These are phyloP conservation scores for Apoda limacodes DNA, from an alignment of 2,888 invertebrate species.

Conservation along the genomic window DNA sequence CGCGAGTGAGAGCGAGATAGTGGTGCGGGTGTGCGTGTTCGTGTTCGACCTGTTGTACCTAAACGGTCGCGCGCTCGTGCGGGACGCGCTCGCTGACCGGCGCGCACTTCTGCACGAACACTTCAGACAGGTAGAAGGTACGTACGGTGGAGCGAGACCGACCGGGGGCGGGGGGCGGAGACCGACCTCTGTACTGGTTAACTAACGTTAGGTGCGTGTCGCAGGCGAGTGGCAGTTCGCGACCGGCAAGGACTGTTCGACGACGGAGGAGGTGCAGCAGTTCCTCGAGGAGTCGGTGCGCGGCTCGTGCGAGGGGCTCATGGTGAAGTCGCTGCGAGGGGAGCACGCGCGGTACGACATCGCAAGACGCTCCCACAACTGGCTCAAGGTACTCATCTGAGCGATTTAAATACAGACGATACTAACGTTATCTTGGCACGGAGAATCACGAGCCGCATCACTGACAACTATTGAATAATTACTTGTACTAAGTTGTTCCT, in stretches of 20 bases:
- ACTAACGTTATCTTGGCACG: too few species aligned
- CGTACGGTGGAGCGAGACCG: too few species aligned
- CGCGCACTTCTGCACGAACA: conserved; percentile 78
- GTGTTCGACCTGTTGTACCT: conserved; percentile 96
- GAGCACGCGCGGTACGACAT: conserved; percentile 95
- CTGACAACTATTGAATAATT: too few species aligned
- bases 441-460: too few species aligned
- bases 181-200: neutral
- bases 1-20: conserved; percentile 57
- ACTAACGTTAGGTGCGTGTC: neutral
- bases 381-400: conserved; percentile 89
- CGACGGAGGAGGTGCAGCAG: conserved; percentile 91
- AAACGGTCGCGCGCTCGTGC: conserved; percentile 88
- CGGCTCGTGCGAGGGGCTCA: conserved; percentile 97
- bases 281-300: conserved; percentile 92
- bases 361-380: conserved; percentile 92
- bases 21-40: conserved; percentile 91
- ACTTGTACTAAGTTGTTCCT: too few species aligned
- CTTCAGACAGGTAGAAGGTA: conserved; percentile 76
- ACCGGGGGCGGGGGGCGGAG: too few species aligned
- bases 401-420: too few species aligned
- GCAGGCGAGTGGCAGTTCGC: conserved; percentile 89
- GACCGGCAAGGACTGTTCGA: conserved; percentile 81
- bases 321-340: conserved; percentile 94
- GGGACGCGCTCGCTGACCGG: conserved; percentile 79